These are phyloP conservation scores for Volucella inanis DNA, from an alignment of 2,888 invertebrate species.

Conservation along the genomic window DNA sequence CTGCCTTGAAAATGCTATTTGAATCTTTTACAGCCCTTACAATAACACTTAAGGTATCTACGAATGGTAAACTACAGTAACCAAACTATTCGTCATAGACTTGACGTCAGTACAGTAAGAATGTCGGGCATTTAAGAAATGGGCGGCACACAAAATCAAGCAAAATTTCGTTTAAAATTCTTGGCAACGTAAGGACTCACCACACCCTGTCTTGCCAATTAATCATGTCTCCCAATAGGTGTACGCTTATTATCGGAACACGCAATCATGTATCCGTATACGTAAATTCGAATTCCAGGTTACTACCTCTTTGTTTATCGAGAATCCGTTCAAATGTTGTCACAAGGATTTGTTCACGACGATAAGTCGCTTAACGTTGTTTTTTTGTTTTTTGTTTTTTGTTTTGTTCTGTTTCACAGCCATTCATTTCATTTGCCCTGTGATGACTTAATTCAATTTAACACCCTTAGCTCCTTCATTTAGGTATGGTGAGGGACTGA, in stretches of 20 bases:
- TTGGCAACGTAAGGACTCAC: conserved; percentile 23
- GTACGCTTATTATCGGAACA: conserved; percentile 29
- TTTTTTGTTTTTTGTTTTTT: conserved; percentile 15
- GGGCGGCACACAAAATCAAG: not conserved
- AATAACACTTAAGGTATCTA: too few relatives aligned
- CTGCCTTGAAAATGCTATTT: too few relatives aligned
- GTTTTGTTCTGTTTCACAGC: not conserved
- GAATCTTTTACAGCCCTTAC: too few relatives aligned
- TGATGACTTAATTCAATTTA: conserved; percentile 61
- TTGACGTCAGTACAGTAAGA: too few relatives aligned
- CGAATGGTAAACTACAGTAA: too few relatives aligned
- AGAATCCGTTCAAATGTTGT: conserved; percentile 41
- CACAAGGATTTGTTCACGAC: conserved; percentile 52
- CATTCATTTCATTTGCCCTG: not conserved
- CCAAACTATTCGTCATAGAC: too few relatives aligned
- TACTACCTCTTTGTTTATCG: conserved; percentile 61
- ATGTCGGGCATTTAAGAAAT: not conserved
- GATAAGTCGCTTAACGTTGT: conserved; percentile 48
- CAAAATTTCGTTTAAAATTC: not conserved
- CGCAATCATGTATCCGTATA: conserved; percentile 22
- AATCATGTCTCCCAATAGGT: conserved; percentile 41
- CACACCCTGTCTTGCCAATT: conserved; percentile 35
- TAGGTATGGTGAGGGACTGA: conserved; percentile 12
- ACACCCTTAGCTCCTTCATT: not conserved
- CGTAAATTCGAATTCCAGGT: conserved; percentile 6